Conservation (phyloP, 2,113 vertebrate species). For the Chaenocephalus aceratus region DNA sequence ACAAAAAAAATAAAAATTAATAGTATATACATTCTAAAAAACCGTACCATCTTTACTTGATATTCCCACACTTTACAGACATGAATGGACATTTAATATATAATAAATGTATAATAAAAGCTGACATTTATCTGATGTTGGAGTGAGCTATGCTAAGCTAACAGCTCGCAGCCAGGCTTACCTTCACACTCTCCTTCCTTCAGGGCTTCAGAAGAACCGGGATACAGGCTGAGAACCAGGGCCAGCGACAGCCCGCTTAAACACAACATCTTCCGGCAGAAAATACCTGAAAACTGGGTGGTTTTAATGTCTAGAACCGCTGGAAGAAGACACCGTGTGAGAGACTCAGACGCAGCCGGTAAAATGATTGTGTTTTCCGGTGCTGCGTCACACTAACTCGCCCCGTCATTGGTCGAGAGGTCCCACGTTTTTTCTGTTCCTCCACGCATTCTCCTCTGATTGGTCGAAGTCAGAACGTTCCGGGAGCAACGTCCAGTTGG, state of each 20-base stretch:
- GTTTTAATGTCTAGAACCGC: not conserved
- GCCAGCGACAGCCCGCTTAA: constrained; percentile 87
- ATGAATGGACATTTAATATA: too few species aligned
- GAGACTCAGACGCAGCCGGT: constrained; percentile 67
- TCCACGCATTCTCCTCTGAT: constrained; percentile 68
- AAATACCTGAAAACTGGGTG: not conserved
- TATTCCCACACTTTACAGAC: too few species aligned
- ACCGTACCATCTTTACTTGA: too few species aligned
- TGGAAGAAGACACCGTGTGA: not conserved
- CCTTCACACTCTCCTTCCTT: constrained; percentile 93
- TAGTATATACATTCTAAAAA: too few species aligned
- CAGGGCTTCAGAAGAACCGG: constrained; percentile 77
- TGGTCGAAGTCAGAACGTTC: constrained; percentile 48
- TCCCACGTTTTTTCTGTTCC: not conserved
- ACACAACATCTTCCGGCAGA: constrained; percentile 83
- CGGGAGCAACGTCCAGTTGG: constrained; percentile 89
- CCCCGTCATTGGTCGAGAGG: constrained; percentile 78
- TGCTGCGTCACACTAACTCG: constrained; percentile 49
- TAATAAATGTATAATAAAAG: not conserved
- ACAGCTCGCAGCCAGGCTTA: constrained; percentile 68
- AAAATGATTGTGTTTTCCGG: constrained; percentile 53
- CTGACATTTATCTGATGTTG: not conserved
- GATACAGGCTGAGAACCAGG: constrained; percentile 85
- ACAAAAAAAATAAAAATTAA: too few species aligned
- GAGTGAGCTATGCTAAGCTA: not conserved